phyloP scores from a whole-genome alignment of 1,140 invertebrate genomes.

The Drosophila bipectinata region DNA sequence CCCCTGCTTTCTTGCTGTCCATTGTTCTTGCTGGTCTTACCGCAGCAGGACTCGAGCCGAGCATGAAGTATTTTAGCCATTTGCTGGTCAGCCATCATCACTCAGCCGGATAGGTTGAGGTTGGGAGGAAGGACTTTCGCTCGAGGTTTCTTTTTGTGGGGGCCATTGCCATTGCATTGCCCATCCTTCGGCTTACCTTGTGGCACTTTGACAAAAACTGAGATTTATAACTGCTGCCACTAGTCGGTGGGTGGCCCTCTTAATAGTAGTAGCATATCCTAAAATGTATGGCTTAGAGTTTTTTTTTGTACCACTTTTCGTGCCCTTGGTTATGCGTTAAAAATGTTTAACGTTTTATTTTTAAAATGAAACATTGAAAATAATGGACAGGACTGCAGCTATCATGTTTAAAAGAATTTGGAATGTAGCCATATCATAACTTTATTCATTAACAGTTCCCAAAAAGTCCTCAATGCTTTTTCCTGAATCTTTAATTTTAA shows the following conservation, averaged over 20 bases:
- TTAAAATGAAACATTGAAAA: too few relatives aligned
- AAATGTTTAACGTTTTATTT: too few relatives aligned
- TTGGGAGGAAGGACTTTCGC: slow-evolving; percentile 13
- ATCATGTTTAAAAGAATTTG: too few relatives aligned
- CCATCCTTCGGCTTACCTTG: slow-evolving; percentile 20
- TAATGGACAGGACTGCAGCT: too few relatives aligned
- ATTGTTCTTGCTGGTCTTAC: slow-evolving; percentile 28
- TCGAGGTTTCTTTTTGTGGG: slow-evolving; percentile 21
- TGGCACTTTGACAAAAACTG: slow-evolving; percentile 17
- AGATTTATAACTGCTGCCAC: slow-evolving; percentile 10
- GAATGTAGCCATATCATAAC: neutral
- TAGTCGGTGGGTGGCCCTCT: neutral
- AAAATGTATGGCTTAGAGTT: neutral
- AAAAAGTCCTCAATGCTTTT: neutral
- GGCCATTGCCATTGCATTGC: slow-evolving; percentile 22
- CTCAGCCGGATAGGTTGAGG: slow-evolving; percentile 28
- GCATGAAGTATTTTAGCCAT: slow-evolving; percentile 74
- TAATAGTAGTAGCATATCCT: neutral
- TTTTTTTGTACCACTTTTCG: neutral
- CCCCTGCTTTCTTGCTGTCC: slow-evolving; percentile 15
- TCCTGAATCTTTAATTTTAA: slow-evolving; percentile 34
- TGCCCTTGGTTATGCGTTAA: neutral
- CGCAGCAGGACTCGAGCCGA: slow-evolving; percentile 54
- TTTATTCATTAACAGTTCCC: neutral
- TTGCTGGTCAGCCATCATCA: slow-evolving; percentile 68